Evolutionary conservation across 2,797 vertebrate genomes (phyloP).

Genomic region (Esox lucius): DNA sequence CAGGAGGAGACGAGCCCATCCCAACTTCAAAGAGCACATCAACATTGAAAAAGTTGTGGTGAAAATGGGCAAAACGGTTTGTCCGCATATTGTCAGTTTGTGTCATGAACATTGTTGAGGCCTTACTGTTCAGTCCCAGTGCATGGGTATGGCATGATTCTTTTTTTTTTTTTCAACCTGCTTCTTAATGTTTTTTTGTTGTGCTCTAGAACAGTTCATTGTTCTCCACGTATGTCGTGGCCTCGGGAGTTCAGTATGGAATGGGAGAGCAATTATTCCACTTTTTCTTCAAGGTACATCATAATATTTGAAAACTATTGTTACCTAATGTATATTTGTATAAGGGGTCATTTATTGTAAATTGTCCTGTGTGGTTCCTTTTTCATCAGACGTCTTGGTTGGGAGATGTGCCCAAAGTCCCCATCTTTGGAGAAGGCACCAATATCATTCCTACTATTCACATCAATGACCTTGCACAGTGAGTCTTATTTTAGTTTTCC

Average conservation of each 20-base stretch:
- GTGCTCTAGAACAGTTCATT: slow-evolving; percentile 59
- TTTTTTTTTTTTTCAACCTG: no score
- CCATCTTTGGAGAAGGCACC: slow-evolving; percentile 84
- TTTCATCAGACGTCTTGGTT: slow-evolving; percentile 80
- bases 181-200: neutral
- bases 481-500: slow-evolving; percentile 14
- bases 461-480: slow-evolving; percentile 87
- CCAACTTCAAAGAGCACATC: slow-evolving; percentile 80
- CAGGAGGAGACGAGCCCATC: slow-evolving; percentile 82
- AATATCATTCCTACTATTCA: slow-evolving; percentile 89
- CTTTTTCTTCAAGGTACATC: slow-evolving; percentile 87
- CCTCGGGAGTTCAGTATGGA: slow-evolving; percentile 89
- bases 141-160: no score
- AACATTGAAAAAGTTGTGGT: slow-evolving; percentile 84
- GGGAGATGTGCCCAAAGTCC: slow-evolving; percentile 72
- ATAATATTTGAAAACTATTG: neutral
- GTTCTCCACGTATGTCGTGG: slow-evolving; percentile 85
- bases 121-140: neutral
- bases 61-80: slow-evolving; percentile 87
- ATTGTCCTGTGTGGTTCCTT: slow-evolving; percentile 35
- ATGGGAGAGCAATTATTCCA: slow-evolving; percentile 87
- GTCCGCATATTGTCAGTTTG: slow-evolving; percentile 36
- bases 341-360: neutral
- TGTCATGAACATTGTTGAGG: neutral
- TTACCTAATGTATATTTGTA: neutral